phyloP scores from a whole-genome alignment of 2,888 invertebrate species.

The Zygothrica quintamaculata region DNA sequence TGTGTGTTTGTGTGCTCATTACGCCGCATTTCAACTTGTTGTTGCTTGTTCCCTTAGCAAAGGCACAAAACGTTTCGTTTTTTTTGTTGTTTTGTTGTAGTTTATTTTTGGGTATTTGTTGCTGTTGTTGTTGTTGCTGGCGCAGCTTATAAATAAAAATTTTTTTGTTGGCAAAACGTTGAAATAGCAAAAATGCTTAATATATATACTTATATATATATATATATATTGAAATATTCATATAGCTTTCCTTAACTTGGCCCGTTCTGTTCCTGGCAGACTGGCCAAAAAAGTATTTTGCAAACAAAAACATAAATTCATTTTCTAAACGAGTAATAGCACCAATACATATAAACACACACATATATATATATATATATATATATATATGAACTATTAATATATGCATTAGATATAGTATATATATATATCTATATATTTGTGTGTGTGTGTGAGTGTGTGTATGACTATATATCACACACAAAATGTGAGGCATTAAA shows the following conservation, averaged over 20 bases:
- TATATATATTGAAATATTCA: too few species aligned
- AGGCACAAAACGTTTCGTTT: constrained; percentile 40
- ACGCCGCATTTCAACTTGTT: constrained; percentile 56
- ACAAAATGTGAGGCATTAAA: constrained; percentile 22
- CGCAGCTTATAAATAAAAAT: constrained; percentile 66
- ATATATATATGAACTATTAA: constrained; percentile 62
- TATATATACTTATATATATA: too few species aligned
- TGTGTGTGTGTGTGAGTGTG: too few species aligned
- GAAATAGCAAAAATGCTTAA: constrained; percentile 38
- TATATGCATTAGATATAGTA: too few species aligned
- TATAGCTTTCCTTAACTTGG: constrained; percentile 36
- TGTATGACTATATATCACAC: too few species aligned
- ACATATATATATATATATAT: constrained; percentile 51
- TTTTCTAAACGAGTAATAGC: constrained; percentile 29
- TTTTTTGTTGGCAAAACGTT: constrained; percentile 51
- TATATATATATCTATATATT: background rate
- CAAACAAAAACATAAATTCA: constrained; percentile 79
- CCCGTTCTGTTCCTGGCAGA: constrained; percentile 47
- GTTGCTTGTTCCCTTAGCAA: constrained; percentile 63
- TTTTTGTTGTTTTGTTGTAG: constrained; percentile 32
- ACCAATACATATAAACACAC: too few species aligned
- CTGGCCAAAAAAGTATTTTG: constrained; percentile 70
- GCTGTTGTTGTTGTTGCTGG: constrained; percentile 42
- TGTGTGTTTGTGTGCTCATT: constrained; percentile 54
- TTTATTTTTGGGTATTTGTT: constrained; percentile 45